phyloP scores from a whole-genome alignment of 2,888 invertebrate genomes.

The Drosophila siamana region DNA sequence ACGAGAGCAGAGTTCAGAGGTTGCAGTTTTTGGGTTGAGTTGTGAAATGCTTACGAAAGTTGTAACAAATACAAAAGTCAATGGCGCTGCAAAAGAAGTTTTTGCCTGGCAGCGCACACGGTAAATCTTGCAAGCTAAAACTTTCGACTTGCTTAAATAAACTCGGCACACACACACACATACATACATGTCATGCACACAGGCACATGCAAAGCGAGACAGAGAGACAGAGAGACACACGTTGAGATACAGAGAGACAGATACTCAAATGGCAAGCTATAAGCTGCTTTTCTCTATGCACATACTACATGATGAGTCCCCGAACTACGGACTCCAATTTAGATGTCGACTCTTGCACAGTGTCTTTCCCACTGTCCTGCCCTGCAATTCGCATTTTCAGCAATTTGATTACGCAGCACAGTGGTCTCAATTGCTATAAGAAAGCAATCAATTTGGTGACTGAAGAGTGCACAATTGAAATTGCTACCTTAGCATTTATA shows the following conservation, averaged over 20 bases:
- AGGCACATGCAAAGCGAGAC: slow-evolving; percentile 13
- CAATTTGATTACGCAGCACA: slow-evolving; percentile 74
- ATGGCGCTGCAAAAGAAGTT: slow-evolving; percentile 80
- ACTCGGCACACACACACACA: slow-evolving; percentile 58
- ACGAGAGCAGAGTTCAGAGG: slow-evolving; percentile 21
- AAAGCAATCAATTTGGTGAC: not conserved
- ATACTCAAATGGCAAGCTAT: slow-evolving; percentile 56
- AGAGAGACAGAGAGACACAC: slow-evolving; percentile 21
- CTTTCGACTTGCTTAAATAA: slow-evolving; percentile 81
- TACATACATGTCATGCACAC: slow-evolving; percentile 15
- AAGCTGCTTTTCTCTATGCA: slow-evolving; percentile 75
- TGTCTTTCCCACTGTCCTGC: slow-evolving; percentile 61
- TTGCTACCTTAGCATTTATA: too few species aligned
- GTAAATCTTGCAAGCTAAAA: slow-evolving; percentile 79
- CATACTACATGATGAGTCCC: slow-evolving; percentile 61
- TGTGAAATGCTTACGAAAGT: slow-evolving; percentile 64
- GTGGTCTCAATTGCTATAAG: slow-evolving; percentile 24
- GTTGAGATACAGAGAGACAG: slow-evolving; percentile 38
- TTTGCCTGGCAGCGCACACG: slow-evolving; percentile 75
- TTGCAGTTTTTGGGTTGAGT: slow-evolving; percentile 56
- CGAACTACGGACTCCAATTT: slow-evolving; percentile 7
- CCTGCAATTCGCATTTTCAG: slow-evolving; percentile 62
- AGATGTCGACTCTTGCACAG: slow-evolving; percentile 26
- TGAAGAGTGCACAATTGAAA: too few species aligned
- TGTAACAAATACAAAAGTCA: slow-evolving; percentile 79